phyloP scores from a whole-genome alignment of 2,888 invertebrate species.

The Quadroppia sp. region DNA sequence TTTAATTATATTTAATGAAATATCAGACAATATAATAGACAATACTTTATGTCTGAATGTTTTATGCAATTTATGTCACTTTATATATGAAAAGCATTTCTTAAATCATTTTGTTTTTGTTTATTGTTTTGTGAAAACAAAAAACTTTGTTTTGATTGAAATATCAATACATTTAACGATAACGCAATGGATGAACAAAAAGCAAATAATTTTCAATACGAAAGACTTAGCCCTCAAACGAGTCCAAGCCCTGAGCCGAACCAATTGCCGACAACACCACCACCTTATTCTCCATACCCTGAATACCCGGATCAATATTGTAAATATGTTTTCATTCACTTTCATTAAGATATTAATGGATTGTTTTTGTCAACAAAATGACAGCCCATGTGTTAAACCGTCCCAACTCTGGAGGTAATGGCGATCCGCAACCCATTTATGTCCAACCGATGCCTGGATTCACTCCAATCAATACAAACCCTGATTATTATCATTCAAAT shows the following conservation, averaged over 20 bases:
- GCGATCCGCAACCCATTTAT: neutral
- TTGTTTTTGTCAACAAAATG: neutral
- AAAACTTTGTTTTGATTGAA: no score
- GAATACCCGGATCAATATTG: conserved; percentile 5
- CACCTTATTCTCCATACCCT: neutral
- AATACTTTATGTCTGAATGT: no score
- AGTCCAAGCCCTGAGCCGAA: neutral
- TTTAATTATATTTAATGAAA: no score
- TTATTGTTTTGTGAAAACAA: neutral
- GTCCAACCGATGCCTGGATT: neutral
- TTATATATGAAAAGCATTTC: no score
- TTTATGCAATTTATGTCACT: no score
- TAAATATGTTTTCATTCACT: neutral
- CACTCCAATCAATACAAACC: neutral
- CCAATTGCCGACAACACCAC: neutral
- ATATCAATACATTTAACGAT: neutral
- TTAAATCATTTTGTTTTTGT: no score
- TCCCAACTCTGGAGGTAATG: neutral
- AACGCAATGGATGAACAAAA: neutral
- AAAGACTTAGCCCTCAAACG: neutral
- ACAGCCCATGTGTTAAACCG: neutral
- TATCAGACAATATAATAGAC: no score
- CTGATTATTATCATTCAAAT: neutral
- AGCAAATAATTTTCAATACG: neutral
- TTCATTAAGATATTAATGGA: neutral